Evolutionary conservation across 2,797 vertebrate genomes (phyloP), one percentile per base, ranked within the genome.

Genomic region (Pyrocephalus nanus): DNA sequence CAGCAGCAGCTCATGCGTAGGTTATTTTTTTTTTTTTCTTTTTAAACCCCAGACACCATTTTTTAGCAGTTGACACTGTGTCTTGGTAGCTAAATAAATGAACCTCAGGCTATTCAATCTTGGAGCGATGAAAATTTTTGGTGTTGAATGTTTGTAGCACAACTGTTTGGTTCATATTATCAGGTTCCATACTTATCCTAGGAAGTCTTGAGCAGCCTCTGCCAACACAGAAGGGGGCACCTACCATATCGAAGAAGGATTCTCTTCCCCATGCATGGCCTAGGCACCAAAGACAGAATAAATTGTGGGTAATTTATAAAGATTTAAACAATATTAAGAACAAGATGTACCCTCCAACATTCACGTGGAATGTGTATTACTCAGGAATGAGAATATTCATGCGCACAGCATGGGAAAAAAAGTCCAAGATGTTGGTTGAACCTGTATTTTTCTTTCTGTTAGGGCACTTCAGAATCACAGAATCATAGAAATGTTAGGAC

Each of bases 371-470:
- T 54, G 73, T 77, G 51, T 74, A 26, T 17, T 38, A 61, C 15
- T 5, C 12, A 67, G 64, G 8, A 89, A 70, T 47, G 16, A 75
- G 34, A 94, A 82, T 71, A 73, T 43, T 47, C 15, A 16, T 34
- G 30, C 8, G 9, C 2, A 20, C 4, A 51, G 65, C 72, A 67
- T 11, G 40, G 43, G 38, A 42, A 71, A 84, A 64, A 60, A 36
- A 21, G 4, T 66, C 38, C 22, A 42, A 36, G 47, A 12, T 48
- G 6, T 32, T 29, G 30, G 5, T 20, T 32, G 40, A 54, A 36
- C 7, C 3, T 0, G 0, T 27, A 2, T 14, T 5, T 29, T 25
- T 53, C 57, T 16, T 36, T 54, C 38, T 21, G 14, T 8, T 26
- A 40, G 3, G 30, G 64, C 9, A 42, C 29, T 9, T 19, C 34